A percentile compares a stretch with the other conserved stretches of the same genome.
These are phyloP conservation scores for Menidia menidia DNA, from an alignment of 2,797 vertebrate species.

Conservation along the genomic window DNA sequence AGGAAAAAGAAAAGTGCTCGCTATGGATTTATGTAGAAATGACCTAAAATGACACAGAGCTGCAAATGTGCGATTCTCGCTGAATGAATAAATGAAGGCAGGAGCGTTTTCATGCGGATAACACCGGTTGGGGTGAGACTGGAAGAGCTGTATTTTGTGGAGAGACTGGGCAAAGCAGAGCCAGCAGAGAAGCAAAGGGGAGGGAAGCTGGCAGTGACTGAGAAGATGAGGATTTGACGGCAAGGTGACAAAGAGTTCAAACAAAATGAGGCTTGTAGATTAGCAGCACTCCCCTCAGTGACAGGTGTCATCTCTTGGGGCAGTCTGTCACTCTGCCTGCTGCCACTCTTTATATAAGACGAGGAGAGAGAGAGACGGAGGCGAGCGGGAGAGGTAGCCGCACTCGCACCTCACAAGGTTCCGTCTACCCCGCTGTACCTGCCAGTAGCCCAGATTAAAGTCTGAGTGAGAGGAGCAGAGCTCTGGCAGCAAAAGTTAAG, in stretches of 20 bases:
- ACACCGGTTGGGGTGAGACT: slow-evolving; percentile 45
- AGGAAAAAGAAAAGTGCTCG: not conserved
- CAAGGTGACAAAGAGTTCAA: slow-evolving; percentile 95
- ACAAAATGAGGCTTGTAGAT: slow-evolving; percentile 99
- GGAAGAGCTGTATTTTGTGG: slow-evolving; percentile 59
- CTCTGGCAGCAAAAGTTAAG: slow-evolving; percentile 48
- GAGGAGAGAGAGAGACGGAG: slow-evolving; percentile 61
- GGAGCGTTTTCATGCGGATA: slow-evolving; percentile 32
- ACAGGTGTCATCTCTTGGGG: slow-evolving; percentile 99
- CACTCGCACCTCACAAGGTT: slow-evolving; percentile 78
- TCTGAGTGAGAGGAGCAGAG: slow-evolving; percentile 71
- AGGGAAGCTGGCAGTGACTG: slow-evolving; percentile 88
- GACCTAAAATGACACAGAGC: slow-evolving; percentile 14
- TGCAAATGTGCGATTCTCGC: not conserved
- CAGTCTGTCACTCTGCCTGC: slow-evolving; percentile 97
- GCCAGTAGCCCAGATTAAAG: slow-evolving; percentile 80
- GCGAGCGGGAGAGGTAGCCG: slow-evolving; percentile 56
- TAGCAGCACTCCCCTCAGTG: slow-evolving; percentile 93
- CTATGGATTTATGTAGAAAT: slow-evolving; percentile 19
- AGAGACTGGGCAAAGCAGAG: slow-evolving; percentile 63
- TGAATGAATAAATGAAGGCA: slow-evolving; percentile 20
- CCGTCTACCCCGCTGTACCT: slow-evolving; percentile 74
- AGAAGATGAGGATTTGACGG: slow-evolving; percentile 96
- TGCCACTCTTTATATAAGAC: slow-evolving; percentile 96
- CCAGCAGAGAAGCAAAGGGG: slow-evolving; percentile 65